Percentiles rank a stretch among this genome's conserved stretches.
Evolutionary conservation across 92 coral and sea anemone genomes (phyloP).

Genomic region (Chrysogorgia sp.): DNA sequence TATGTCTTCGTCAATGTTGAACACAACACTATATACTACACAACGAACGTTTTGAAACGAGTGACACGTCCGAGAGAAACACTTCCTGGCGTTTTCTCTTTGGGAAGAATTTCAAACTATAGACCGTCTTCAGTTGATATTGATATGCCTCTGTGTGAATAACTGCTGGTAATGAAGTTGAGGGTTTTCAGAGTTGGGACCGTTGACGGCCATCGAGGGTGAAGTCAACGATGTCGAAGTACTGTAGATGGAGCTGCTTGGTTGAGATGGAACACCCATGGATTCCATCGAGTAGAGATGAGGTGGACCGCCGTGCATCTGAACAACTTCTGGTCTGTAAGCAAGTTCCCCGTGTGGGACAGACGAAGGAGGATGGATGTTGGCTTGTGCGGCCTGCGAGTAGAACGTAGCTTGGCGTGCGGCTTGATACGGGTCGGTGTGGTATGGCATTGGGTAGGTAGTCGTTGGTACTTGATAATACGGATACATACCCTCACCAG

Average conservation of each 20-base stretch:
- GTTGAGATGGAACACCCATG: constrained; percentile 25
- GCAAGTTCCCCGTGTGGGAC: constrained; percentile 24
- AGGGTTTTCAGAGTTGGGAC: constrained; percentile 11
- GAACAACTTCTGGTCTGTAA: constrained; percentile 36
- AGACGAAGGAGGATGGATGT: constrained; percentile 23
- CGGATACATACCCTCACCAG: constrained; percentile 85
- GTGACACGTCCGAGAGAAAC: not conserved
- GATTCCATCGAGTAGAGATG: constrained; percentile 34
- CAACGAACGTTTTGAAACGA: not conserved
- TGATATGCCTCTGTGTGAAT: constrained; percentile 33
- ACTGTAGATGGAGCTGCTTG: constrained; percentile 24
- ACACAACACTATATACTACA: no score
- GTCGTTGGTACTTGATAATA: constrained; percentile 79
- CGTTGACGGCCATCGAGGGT: constrained; percentile 29
- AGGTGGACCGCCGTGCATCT: constrained; percentile 28
- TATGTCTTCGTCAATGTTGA: not conserved
- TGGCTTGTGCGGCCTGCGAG: constrained; percentile 20
- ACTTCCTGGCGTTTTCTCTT: not conserved
- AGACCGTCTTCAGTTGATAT: constrained; percentile 10
- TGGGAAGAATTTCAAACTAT: not conserved
- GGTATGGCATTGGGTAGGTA: constrained; percentile 67
- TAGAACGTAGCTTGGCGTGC: constrained; percentile 29
- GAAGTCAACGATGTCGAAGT: constrained; percentile 26
- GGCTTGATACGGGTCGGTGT: constrained; percentile 37
- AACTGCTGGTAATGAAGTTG: constrained; percentile 39